Evolutionary conservation across 2,113 vertebrate genomes (phyloP).

Genomic region (Oreotrochilus melanogaster): DNA sequence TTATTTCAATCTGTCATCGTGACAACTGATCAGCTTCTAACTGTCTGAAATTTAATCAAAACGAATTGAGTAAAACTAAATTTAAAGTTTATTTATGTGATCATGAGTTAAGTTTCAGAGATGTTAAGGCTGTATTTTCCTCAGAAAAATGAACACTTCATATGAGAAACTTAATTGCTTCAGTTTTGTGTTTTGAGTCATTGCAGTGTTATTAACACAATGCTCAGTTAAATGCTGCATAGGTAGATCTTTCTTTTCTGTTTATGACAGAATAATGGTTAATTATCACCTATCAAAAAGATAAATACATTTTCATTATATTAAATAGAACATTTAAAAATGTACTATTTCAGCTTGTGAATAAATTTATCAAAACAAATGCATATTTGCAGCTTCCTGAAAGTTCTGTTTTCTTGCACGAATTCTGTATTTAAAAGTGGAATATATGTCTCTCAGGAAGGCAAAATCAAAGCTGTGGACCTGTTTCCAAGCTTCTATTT

Average conservation of each 20-base stretch:
- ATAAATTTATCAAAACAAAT: constrained; percentile 68
- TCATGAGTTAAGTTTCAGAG: constrained; percentile 20
- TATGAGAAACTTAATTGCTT: constrained; percentile 57
- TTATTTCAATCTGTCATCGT: neutral
- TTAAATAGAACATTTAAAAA: constrained; percentile 71
- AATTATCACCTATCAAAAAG: constrained; percentile 79
- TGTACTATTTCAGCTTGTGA: constrained; percentile 53
- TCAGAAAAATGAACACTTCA: constrained; percentile 54
- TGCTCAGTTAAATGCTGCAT: constrained; percentile 62
- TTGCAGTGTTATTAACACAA: constrained; percentile 76
- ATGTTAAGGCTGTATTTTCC: constrained; percentile 13
- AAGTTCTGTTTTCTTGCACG: constrained; percentile 36
- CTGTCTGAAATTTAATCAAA: neutral
- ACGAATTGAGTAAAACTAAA: neutral
- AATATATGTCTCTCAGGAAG: neutral
- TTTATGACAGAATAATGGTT: constrained; percentile 79
- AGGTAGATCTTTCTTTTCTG: constrained; percentile 74
- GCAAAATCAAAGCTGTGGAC: neutral
- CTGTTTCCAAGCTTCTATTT: neutral
- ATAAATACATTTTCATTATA: constrained; percentile 73
- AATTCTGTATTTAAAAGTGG: neutral
- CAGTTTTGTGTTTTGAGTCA: constrained; percentile 71
- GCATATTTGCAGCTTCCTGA: constrained; percentile 39
- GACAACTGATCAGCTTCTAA: neutral
- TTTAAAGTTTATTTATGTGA: constrained; percentile 35